Conservation (phyloP, 1,140 invertebrate species). For the Euura lappo region DNA sequence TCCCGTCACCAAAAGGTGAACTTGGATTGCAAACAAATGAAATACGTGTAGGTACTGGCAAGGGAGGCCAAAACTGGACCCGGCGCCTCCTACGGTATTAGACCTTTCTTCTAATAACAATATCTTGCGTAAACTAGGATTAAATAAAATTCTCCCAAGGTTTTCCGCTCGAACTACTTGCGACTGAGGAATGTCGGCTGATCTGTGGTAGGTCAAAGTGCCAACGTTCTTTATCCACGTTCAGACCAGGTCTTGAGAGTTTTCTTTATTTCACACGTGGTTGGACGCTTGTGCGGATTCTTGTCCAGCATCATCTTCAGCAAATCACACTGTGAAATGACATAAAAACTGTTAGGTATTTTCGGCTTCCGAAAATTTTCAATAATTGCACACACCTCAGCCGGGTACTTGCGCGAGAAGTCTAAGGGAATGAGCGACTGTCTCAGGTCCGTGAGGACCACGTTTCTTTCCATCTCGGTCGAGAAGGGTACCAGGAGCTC, state of each 20-base stretch:
- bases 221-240: slow-evolving; percentile 34
- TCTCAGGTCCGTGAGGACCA: slow-evolving; percentile 68
- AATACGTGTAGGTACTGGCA: too few relatives aligned
- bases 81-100: too few relatives aligned
- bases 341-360: slow-evolving; percentile 19
- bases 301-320: slow-evolving; percentile 79
- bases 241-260: neutral
- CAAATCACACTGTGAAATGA: slow-evolving; percentile 70
- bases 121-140: neutral
- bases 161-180: slow-evolving; percentile 37
- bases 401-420: slow-evolving; percentile 69
- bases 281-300: slow-evolving; percentile 75
- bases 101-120: too few relatives aligned
- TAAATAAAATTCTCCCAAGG: slow-evolving; percentile 36
- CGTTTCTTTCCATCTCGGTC: slow-evolving; percentile 88
- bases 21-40: too few relatives aligned
- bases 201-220: slow-evolving; percentile 59
- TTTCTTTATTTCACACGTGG: slow-evolving; percentile 73
- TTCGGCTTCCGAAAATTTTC: neutral
- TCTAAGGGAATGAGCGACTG: slow-evolving; percentile 73
- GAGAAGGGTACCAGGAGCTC: slow-evolving; percentile 88
- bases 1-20: too few relatives aligned
- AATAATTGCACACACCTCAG: slow-evolving; percentile 67
- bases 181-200: slow-evolving; percentile 48
- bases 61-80: too few relatives aligned